Conservation (phyloP, 2,888 invertebrate genomes). For the Drosophila fungiperda region DNA sequence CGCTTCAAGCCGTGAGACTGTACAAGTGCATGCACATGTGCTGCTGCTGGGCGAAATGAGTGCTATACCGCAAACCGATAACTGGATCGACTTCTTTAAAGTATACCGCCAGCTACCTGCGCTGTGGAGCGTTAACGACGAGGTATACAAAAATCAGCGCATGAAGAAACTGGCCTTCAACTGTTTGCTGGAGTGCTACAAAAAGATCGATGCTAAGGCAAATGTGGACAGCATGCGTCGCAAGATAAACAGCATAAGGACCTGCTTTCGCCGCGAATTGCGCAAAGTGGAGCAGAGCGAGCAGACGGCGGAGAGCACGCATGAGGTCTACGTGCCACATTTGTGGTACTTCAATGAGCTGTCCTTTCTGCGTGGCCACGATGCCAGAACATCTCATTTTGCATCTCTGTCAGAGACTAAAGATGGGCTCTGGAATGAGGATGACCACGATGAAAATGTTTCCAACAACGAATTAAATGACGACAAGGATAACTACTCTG, state of each 20-base stretch:
- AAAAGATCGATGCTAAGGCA: slow-evolving; percentile 37
- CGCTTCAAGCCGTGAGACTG: slow-evolving; percentile 18
- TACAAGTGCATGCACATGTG: slow-evolving; percentile 4
- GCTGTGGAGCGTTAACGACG: slow-evolving; percentile 36
- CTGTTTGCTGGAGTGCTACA: slow-evolving; percentile 29
- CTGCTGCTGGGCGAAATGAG: slow-evolving; percentile 24
- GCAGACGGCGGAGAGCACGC: background rate
- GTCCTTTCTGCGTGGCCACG: slow-evolving; percentile 31
- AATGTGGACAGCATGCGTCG: slow-evolving; percentile 51
- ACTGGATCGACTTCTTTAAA: slow-evolving; percentile 43
- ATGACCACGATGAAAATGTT: background rate
- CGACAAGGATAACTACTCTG: slow-evolving; percentile 2
- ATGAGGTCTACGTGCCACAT: slow-evolving; percentile 44
- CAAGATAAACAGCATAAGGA: slow-evolving; percentile 45
- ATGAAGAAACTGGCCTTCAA: slow-evolving; percentile 16
- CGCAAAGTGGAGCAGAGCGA: slow-evolving; percentile 57
- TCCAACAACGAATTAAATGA: background rate
- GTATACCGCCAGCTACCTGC: slow-evolving; percentile 40
- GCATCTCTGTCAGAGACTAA: background rate
- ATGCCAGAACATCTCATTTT: background rate
- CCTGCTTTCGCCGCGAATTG: slow-evolving; percentile 48
- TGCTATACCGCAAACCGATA: slow-evolving; percentile 29
- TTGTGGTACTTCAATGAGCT: slow-evolving; percentile 49
- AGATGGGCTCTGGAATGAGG: slow-evolving; percentile 10
- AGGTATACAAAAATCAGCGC: slow-evolving; percentile 37